Percentiles rank a stretch among this genome's conserved stretches.
phyloP scores from a whole-genome alignment of 2,797 vertebrate species.

The Sebastolobus alascanus region DNA sequence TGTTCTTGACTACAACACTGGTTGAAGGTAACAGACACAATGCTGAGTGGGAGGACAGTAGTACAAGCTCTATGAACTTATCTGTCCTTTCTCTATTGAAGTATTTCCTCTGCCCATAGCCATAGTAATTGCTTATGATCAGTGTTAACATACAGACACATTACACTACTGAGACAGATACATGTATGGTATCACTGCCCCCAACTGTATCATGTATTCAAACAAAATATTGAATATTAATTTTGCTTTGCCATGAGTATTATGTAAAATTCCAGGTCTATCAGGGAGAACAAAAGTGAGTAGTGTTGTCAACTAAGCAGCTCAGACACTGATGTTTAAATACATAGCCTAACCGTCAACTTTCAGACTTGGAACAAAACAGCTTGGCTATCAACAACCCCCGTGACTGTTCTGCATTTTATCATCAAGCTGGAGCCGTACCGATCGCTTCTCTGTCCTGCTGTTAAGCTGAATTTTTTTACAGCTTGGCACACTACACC shows the following conservation, averaged over 20 bases:
- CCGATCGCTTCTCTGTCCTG: slow-evolving; percentile 39
- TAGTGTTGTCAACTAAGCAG: background rate
- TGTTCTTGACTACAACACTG: too few relatives aligned
- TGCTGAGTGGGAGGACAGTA: too few relatives aligned
- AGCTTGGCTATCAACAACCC: slow-evolving; percentile 33
- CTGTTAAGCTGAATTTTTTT: slow-evolving; percentile 56
- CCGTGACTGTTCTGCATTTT: slow-evolving; percentile 43
- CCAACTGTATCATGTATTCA: background rate
- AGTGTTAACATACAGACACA: too few relatives aligned
- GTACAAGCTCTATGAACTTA: too few relatives aligned
- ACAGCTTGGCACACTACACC: slow-evolving; percentile 53
- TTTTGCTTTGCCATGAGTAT: background rate
- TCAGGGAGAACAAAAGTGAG: background rate
- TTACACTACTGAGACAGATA: too few relatives aligned
- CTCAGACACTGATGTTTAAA: slow-evolving; percentile 33
- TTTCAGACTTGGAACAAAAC: slow-evolving; percentile 41
- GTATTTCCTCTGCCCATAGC: too few relatives aligned
- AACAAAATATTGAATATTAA: background rate
- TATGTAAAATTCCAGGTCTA: background rate
- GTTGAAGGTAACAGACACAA: too few relatives aligned
- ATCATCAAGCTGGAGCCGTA: slow-evolving; percentile 52
- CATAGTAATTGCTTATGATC: too few relatives aligned
- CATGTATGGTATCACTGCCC: background rate
- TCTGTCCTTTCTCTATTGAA: too few relatives aligned
- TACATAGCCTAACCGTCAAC: slow-evolving; percentile 19